Conservation (phyloP, 2,888 invertebrate species). For the Acanthopleura granulata region DNA sequence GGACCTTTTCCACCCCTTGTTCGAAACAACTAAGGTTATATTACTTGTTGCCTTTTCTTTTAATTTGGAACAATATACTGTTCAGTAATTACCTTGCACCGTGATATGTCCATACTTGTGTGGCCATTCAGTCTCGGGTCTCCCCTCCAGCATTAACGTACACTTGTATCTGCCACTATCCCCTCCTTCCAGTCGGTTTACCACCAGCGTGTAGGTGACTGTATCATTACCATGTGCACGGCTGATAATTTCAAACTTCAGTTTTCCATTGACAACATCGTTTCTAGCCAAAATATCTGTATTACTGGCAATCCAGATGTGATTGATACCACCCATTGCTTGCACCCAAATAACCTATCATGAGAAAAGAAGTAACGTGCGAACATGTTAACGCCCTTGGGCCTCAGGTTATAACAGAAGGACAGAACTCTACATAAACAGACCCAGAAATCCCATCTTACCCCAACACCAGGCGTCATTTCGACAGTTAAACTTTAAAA, state of each 20-base stretch:
- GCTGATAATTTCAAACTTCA: conserved; percentile 44
- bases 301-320: neutral
- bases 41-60: too few relatives aligned
- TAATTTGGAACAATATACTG: neutral
- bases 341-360: neutral
- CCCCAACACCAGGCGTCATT: too few relatives aligned
- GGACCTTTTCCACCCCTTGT: too few relatives aligned
- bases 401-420: too few relatives aligned
- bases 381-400: too few relatives aligned
- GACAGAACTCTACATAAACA: too few relatives aligned
- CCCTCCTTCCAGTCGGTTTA: conserved; percentile 53
- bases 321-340: neutral
- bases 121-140: conserved; percentile 36
- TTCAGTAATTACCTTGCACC: conserved; percentile 49
- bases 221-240: conserved; percentile 42
- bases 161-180: conserved; percentile 63
- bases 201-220: conserved; percentile 53
- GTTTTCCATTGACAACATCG: conserved; percentile 30
- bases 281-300: neutral
- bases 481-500: too few relatives aligned
- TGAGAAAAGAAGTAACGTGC: too few relatives aligned
- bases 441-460: too few relatives aligned
- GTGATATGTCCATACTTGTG: conserved; percentile 46
- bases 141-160: conserved; percentile 46
- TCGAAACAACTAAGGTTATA: too few relatives aligned